These are phyloP conservation scores for Dugesia japonica DNA, from an alignment of 2,888 invertebrate species.

Conservation along the genomic window DNA sequence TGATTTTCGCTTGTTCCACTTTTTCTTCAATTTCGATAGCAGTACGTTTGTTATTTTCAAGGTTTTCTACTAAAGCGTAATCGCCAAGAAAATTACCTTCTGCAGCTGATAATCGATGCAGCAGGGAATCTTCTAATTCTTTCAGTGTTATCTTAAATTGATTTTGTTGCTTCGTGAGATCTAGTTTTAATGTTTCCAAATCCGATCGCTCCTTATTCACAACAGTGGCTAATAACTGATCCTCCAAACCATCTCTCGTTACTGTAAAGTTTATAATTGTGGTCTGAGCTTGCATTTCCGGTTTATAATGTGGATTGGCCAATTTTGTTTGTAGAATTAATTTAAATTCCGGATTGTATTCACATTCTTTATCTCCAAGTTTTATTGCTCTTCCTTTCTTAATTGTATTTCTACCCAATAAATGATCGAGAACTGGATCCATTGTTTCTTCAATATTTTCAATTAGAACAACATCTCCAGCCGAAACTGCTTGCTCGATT, in stretches of 20 bases:
- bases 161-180: slow-evolving; percentile 83
- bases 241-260: slow-evolving; percentile 81
- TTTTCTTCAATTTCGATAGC: slow-evolving; percentile 79
- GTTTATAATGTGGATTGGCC: slow-evolving; percentile 90
- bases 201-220: slow-evolving; percentile 90
- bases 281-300: slow-evolving; percentile 93
- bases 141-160: slow-evolving; percentile 87
- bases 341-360: slow-evolving; percentile 70
- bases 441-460: slow-evolving; percentile 82
- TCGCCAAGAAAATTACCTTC: slow-evolving; percentile 83
- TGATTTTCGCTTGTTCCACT: slow-evolving; percentile 76
- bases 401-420: slow-evolving; percentile 75
- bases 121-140: slow-evolving; percentile 72
- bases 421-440: slow-evolving; percentile 76
- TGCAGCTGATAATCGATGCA: slow-evolving; percentile 73
- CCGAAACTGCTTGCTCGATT: slow-evolving; percentile 60
- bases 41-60: slow-evolving; percentile 82
- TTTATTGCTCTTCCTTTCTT: slow-evolving; percentile 89
- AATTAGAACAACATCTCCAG: slow-evolving; percentile 68
- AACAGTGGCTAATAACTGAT: slow-evolving; percentile 82
- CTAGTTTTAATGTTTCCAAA: slow-evolving; percentile 78
- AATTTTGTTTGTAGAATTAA: slow-evolving; percentile 80
- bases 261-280: slow-evolving; percentile 91
- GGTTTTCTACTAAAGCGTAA: slow-evolving; percentile 79
- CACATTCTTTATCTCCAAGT: slow-evolving; percentile 87